Conservation (phyloP, 2,113 vertebrate species). For the Origma solitaria region DNA sequence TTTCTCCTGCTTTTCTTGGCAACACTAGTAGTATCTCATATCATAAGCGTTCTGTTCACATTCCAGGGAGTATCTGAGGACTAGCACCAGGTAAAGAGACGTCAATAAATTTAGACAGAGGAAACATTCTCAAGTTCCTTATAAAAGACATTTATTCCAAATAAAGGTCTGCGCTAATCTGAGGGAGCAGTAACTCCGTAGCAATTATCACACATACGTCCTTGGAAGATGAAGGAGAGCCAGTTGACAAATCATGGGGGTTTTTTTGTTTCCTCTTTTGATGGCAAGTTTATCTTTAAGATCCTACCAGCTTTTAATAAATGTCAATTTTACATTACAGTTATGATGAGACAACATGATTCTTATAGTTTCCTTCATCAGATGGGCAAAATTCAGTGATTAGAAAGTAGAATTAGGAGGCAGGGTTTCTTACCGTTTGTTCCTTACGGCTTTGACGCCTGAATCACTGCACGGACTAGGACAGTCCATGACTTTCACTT, state of each 20-base stretch:
- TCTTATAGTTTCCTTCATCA: not conserved
- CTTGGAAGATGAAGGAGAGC: not conserved
- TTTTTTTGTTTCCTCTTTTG: not conserved
- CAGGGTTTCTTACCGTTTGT: not conserved
- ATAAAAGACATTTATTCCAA: not conserved
- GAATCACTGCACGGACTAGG: not conserved
- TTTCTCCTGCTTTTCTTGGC: not conserved
- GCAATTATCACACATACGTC: not conserved
- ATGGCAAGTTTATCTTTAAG: not conserved
- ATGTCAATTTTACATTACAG: not conserved
- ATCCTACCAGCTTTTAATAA: not conserved
- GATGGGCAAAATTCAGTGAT: not conserved
- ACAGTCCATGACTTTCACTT: not conserved
- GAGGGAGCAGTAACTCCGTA: not conserved
- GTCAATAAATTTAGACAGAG: not conserved
- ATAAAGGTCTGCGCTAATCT: not conserved
- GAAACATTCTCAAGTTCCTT: not conserved
- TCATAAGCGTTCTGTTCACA: not conserved
- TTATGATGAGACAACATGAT: not conserved
- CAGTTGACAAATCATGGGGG: rapidly evolving
- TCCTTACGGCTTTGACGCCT: not conserved
- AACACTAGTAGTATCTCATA: not conserved
- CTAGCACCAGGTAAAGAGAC: not conserved
- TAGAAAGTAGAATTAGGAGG: not conserved
- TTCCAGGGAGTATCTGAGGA: not conserved